A percentile compares a stretch with the other conserved stretches of the same genome.
phyloP scores from a whole-genome alignment of 30 jellyfish, hydroid and myxozoan genomes.

The Hydractinia echinata region DNA sequence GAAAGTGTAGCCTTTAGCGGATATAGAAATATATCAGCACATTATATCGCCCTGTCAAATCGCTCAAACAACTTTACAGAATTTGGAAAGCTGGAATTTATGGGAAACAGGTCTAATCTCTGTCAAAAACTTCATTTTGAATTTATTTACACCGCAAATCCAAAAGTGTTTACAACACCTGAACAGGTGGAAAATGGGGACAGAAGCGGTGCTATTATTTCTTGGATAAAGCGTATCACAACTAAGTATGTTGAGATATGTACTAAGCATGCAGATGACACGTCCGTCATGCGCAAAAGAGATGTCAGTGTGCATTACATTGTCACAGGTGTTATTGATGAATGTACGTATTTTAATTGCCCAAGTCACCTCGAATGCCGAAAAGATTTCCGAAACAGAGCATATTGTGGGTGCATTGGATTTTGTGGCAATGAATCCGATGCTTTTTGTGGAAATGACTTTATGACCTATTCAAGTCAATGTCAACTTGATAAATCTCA shows the following conservation, averaged over 20 bases:
- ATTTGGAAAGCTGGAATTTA: neutral
- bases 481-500: slow-evolving; percentile 7
- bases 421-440: neutral
- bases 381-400: neutral
- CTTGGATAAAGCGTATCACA: slow-evolving; percentile 1
- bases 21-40: neutral
- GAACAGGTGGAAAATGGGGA: neutral
- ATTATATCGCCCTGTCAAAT: slow-evolving; percentile 11
- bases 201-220: neutral
- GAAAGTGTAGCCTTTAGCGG: slow-evolving; percentile 22
- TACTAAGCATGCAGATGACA: neutral
- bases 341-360: neutral
- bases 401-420: slow-evolving; percentile 33
- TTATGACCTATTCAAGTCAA: neutral
- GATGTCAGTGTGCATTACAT: slow-evolving; percentile 8
- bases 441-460: slow-evolving; percentile 22
- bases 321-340: slow-evolving; percentile 9
- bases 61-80: neutral
- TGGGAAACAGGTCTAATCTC: neutral
- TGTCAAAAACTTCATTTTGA: slow-evolving; percentile 1
- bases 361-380: slow-evolving; percentile 29
- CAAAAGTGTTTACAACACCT: slow-evolving; percentile 20
- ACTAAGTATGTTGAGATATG: slow-evolving; percentile 9
- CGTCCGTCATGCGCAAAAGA: neutral
- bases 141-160: neutral